Conservation (phyloP, 2,888 invertebrate genomes). For the Acronicta aceris region DNA sequence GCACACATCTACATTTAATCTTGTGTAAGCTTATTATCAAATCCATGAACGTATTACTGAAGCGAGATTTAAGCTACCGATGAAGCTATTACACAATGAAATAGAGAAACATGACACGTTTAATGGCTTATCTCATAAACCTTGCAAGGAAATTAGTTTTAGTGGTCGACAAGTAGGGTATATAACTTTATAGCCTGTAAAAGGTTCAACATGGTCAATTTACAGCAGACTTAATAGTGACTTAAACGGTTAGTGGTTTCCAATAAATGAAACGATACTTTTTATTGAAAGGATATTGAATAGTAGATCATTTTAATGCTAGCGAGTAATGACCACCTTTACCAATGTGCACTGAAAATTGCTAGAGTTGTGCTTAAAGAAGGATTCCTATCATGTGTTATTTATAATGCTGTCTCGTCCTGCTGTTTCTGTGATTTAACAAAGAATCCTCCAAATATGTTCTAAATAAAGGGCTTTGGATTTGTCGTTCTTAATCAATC, state of each 20-base stretch:
- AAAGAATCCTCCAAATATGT: too few species aligned
- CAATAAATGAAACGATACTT: background rate
- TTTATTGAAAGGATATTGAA: background rate
- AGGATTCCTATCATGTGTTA: background rate
- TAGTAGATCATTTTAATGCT: too few species aligned
- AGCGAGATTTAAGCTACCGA: background rate
- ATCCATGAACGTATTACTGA: background rate
- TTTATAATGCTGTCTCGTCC: too few species aligned
- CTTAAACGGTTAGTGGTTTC: slow-evolving; percentile 2
- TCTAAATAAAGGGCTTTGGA: too few species aligned
- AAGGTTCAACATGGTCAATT: background rate
- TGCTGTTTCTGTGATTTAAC: too few species aligned
- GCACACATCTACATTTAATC: too few species aligned
- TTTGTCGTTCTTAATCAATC: too few species aligned
- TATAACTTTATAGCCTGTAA: slow-evolving; percentile 2
- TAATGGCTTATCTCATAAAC: background rate
- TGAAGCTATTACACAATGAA: background rate
- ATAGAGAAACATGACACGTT: background rate
- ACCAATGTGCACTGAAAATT: background rate
- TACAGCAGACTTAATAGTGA: slow-evolving; percentile 1
- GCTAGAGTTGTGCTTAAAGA: background rate
- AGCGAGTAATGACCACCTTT: background rate
- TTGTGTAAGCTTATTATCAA: too few species aligned
- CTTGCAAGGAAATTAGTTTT: background rate
- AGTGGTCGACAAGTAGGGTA: background rate